Base-by-base conservation (phyloP, 2,113 vertebrate species). In the Zootoca vivipara region DNA sequence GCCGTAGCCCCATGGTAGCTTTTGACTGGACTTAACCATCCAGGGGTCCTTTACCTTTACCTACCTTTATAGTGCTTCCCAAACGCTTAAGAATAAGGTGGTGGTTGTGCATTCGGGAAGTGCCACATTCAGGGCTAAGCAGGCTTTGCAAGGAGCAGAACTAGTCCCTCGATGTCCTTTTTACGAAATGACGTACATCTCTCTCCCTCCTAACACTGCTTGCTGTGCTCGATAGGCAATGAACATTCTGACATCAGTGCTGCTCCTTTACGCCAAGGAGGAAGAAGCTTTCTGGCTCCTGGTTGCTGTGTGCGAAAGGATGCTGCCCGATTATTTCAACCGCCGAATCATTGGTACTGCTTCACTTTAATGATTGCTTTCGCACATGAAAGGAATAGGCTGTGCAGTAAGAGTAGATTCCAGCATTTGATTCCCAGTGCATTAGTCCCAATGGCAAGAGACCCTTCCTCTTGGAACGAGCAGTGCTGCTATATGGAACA, bases 251-350 rank as follows among this genome's bases (percentile, higher is more conserved):
- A 99, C 99, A 7, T 99, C 99, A 1, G 98, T 99, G 72, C 97
- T 99, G 86, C 97, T 99, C 90, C 96, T 99, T 24, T 99, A 99
- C 46, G 98, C 99, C 42, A 99, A 99, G 96, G 99, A 99, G 93
- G 99, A 99, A 94, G 99, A 99, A 90, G 99, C 99, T 1, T 99
- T 99, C 96, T 99, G 99, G 99, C 97, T 99, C 81, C 93, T 99
- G 81, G 98, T 99, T 87, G 98, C 98, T 1, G 98, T 99, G 67
- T 99, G 99, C 95, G 99, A 99, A 95, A 97, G 98, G 95, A 99
- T 99, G 98, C 93, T 99, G 78, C 99, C 99, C 0, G 98, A 99
- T 96, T 99, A 99, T 95, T 99, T 99, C 92, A 99, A 99, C 96
- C 98, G 98, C 30, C 96, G 98, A 92, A 99, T 99, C 87, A 99